Conservation (phyloP, 1,140 invertebrate species). For the Drosophila parabipectinata region DNA sequence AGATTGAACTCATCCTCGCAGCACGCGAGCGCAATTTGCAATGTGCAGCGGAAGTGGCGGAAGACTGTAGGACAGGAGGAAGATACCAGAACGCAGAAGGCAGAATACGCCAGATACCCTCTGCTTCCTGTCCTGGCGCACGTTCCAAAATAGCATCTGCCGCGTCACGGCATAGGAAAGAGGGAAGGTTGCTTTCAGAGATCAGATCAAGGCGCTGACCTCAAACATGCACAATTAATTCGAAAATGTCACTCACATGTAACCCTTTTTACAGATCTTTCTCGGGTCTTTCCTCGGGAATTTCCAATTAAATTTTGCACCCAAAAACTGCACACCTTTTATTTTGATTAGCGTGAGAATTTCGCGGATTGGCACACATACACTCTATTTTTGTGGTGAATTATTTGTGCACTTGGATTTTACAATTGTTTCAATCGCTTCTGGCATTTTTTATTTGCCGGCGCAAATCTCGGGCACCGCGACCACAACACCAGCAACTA, state of each 20-base stretch:
- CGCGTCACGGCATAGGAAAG: background rate
- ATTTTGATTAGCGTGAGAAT: constrained; percentile 74
- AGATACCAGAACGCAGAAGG: constrained; percentile 7
- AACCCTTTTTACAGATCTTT: constrained; percentile 40
- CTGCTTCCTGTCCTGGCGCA: constrained; percentile 49
- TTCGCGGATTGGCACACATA: constrained; percentile 5
- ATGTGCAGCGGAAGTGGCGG: constrained; percentile 63
- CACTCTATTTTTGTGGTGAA: constrained; percentile 3
- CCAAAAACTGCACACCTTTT: constrained; percentile 21
- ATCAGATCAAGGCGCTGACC: constrained; percentile 30
- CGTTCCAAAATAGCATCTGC: constrained; percentile 48
- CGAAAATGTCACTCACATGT: constrained; percentile 58
- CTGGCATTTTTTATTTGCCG: constrained; percentile 34
- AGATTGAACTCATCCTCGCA: constrained; percentile 7
- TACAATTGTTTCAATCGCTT: constrained; percentile 9
- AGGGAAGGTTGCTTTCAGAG: constrained; percentile 19
- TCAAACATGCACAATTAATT: constrained; percentile 47
- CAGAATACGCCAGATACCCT: constrained; percentile 21
- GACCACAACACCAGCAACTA: constrained; percentile 7
- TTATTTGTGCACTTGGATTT: constrained; percentile 13
- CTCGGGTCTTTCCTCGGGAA: background rate
- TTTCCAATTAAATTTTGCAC: constrained; percentile 55
- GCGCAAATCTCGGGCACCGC: constrained; percentile 17
- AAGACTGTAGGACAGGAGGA: constrained; percentile 18
- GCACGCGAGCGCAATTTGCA: constrained; percentile 66